Base-by-base conservation (phyloP, 2,113 vertebrate species). In the Nibea coibor region DNA sequence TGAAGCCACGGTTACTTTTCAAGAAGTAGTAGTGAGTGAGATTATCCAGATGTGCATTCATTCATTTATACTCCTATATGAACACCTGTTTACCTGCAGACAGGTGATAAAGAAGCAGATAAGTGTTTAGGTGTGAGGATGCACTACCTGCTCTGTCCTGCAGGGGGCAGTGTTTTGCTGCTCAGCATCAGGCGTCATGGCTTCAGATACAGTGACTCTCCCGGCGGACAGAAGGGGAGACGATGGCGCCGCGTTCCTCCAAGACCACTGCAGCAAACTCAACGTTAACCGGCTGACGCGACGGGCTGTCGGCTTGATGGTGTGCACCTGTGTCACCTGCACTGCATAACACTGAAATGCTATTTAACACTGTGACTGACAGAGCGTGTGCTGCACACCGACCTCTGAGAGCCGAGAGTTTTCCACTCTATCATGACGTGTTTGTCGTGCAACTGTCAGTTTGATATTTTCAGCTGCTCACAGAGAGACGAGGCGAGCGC, bases 91-190 rank as follows among this genome's bases (percentile, higher is more conserved):
- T 45, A 45, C 4, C 43, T 45, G 12, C 43, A 45, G 43, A 45
- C 43, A 45, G 42, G 42, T 43, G 42, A 43, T 12, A 3, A 14
- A 45, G 3, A 45, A 45, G 12, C n/a, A n/a, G n/a, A 7, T 6
- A 20, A 4, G 47, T 28, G 22, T n/a, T 31, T 16, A 24, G 4
- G 31, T 20, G 47, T 50, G 17, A 19, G 14, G n/a, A 1, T 22
- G 4, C 10, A 11, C 1, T 58, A 16, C 66, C 56, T 4, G 1
- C 47, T 63, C 22, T 56, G 61, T 78, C 78, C 84, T 84, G 17
- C 77, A 73, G 89, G 81, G 87, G 82, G 22, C 82, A 77, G 54
- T 91, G 77, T 80, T 83, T 47, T 2, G 7, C 84, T 67, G 45
- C 28, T 2, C n/a, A n/a, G n/a, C n/a, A n/a, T n/a, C n/a, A n/a